Conservation (phyloP, 92 coral and sea anemone species). For the Parazoanthus darwini region DNA sequence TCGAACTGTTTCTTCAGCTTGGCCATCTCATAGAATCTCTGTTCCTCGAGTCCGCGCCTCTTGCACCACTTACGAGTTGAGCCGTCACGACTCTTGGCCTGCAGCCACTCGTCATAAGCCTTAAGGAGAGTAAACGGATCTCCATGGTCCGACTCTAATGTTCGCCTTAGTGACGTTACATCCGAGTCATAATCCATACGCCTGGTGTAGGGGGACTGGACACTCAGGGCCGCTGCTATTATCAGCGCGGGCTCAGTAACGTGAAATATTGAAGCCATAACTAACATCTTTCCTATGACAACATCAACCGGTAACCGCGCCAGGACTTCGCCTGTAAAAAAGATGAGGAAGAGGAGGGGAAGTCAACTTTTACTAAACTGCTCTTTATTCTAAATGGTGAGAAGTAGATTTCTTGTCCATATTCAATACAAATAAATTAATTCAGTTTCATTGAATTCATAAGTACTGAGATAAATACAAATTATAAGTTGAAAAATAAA, state of each 20-base stretch:
- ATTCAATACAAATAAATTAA: too few species aligned
- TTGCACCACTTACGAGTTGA: slow-evolving; percentile 93
- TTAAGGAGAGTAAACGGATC: slow-evolving; percentile 95
- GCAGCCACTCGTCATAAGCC: slow-evolving; percentile 97
- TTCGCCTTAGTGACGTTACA: slow-evolving; percentile 83
- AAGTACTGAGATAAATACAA: too few species aligned
- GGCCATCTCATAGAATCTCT: slow-evolving; percentile 94
- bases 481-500: too few species aligned
- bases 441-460: too few species aligned
- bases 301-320: slow-evolving; percentile 96
- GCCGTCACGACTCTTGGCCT: slow-evolving; percentile 84
- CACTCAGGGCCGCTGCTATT: slow-evolving; percentile 97
- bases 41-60: slow-evolving; percentile 92
- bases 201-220: slow-evolving; percentile 99
- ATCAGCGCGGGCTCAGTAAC: slow-evolving; percentile 93
- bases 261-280: slow-evolving; percentile 98
- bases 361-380: too few species aligned
- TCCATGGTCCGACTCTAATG: slow-evolving; percentile 96
- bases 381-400: too few species aligned
- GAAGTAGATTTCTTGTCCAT: too few species aligned
- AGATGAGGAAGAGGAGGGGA: background rate
- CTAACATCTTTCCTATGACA: slow-evolving; percentile 96
- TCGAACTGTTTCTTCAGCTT: slow-evolving; percentile 95
- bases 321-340: slow-evolving; percentile 76
- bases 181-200: slow-evolving; percentile 95